A percentile compares a stretch with the other conserved stretches of the same genome.
phyloP scores from a whole-genome alignment of 2,888 invertebrate genomes.

The Dusona sp. region DNA sequence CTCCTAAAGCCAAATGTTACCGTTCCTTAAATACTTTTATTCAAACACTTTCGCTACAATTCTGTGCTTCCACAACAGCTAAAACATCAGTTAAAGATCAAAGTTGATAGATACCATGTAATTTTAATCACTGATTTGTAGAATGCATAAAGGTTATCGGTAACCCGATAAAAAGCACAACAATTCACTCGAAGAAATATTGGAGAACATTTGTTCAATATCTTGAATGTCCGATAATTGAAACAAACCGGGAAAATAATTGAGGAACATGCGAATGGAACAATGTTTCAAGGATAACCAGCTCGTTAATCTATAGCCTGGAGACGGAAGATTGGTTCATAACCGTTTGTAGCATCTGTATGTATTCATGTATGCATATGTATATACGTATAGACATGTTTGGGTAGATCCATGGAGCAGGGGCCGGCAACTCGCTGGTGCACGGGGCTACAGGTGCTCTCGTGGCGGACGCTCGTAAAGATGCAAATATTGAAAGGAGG shows the following conservation, averaged over 20 bases:
- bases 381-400: conserved; percentile 31
- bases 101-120: too few species aligned
- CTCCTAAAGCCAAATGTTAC: too few species aligned
- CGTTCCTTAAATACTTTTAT: too few species aligned
- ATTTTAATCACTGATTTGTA: too few species aligned
- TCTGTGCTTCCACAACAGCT: too few species aligned
- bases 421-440: conserved; percentile 45
- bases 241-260: neutral
- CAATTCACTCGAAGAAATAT: neutral
- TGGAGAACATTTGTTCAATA: neutral
- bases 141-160: neutral
- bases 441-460: conserved; percentile 65
- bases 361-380: neutral
- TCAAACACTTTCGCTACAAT: too few species aligned
- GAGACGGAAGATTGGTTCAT: conserved; percentile 47
- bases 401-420: conserved; percentile 42
- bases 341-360: conserved; percentile 3
- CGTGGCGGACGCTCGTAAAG: conserved; percentile 78
- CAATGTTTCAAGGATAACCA: conserved; percentile 18
- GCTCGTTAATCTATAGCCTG: conserved; percentile 49
- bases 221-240: neutral
- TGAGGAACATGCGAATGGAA: neutral
- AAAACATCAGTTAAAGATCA: too few species aligned
- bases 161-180: neutral
- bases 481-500: conserved; percentile 78